Percentiles rank a stretch among this genome's conserved stretches.
These are phyloP conservation scores for Toxotes lorentzi DNA, from an alignment of 2,797 vertebrate species.

Conservation along the genomic window DNA sequence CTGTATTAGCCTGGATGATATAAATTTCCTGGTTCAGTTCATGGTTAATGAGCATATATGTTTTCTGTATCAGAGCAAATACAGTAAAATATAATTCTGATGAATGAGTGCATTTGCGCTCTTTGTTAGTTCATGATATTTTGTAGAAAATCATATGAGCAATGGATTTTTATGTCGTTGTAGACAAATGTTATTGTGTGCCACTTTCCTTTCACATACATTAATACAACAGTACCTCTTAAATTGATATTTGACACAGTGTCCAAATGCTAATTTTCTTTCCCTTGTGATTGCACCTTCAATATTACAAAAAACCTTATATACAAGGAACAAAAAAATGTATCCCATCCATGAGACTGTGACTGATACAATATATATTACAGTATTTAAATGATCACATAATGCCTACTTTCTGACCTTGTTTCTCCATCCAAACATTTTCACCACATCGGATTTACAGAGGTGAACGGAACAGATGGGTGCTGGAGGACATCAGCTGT, in stretches of 20 bases:
- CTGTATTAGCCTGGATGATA: conserved; percentile 65
- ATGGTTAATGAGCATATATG: conserved; percentile 72
- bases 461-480: conserved; percentile 73
- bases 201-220: neutral
- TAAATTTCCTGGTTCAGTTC: conserved; percentile 72
- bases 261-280: conserved; percentile 13
- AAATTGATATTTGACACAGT: conserved; percentile 20
- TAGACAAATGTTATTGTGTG: conserved; percentile 17
- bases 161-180: conserved; percentile 31
- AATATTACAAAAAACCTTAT: neutral
- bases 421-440: conserved; percentile 27
- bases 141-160: conserved; percentile 36
- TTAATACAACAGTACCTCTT: neutral
- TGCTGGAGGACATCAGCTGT: conserved; percentile 77
- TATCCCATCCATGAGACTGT: neutral
- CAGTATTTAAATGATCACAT: conserved; percentile 2
- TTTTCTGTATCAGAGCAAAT: conserved; percentile 62
- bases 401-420: conserved; percentile 12
- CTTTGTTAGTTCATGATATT: conserved; percentile 45
- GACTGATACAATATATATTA: conserved; percentile 1
- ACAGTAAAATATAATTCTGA: conserved; percentile 54
- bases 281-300: neutral
- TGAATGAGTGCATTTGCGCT: conserved; percentile 51
- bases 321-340: neutral
- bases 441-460: conserved; percentile 28